Conservation (phyloP, 1,140 invertebrate species). For the Platorchestia sp. region DNA sequence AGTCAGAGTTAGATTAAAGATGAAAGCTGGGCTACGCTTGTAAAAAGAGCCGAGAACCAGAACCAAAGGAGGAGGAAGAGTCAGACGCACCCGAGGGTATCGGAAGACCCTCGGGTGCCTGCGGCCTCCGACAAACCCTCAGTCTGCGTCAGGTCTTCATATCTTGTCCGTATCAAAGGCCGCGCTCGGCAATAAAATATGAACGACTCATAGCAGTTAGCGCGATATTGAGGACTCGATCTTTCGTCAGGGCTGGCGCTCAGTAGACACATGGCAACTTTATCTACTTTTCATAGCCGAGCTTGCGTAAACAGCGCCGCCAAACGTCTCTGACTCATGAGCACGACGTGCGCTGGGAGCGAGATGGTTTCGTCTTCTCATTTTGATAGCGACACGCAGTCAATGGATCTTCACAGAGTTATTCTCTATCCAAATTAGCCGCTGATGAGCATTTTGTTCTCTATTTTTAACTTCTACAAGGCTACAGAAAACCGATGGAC, state of each 20-base stretch:
- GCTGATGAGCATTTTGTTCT: neutral
- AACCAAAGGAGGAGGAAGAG: neutral
- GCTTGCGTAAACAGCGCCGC: neutral
- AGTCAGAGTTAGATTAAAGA: neutral
- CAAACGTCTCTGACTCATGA: neutral
- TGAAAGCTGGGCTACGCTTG: neutral
- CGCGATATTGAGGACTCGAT: neutral
- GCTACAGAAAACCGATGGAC: neutral
- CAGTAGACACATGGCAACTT: neutral
- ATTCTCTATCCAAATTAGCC: neutral
- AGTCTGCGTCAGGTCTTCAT: neutral
- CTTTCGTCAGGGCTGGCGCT: neutral
- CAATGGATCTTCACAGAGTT: neutral
- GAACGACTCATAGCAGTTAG: neutral
- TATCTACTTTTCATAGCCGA: slow-evolving; percentile 8
- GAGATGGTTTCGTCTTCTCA: neutral
- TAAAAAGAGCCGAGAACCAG: neutral
- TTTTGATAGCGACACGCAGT: neutral
- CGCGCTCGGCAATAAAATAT: neutral
- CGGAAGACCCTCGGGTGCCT: neutral
- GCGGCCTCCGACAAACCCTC: neutral
- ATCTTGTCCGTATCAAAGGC: neutral
- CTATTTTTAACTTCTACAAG: neutral
- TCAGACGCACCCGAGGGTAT: no score
- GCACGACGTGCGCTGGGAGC: neutral